Base-by-base conservation (phyloP, 1,140 invertebrate genomes). In the Frieseomelitta varia region DNA sequence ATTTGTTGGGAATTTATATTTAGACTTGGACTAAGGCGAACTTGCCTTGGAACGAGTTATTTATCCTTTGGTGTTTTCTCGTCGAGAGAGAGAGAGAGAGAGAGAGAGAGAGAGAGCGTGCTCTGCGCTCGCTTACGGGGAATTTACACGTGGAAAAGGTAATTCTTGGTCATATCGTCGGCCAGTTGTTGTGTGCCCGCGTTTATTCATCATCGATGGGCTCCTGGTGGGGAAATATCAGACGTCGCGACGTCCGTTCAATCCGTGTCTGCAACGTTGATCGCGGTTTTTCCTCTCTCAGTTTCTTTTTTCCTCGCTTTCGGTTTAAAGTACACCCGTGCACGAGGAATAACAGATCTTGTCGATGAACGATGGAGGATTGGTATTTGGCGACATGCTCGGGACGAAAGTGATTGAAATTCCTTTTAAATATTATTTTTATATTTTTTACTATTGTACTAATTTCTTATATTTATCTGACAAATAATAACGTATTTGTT, bases 1-100 rank as follows among this genome's bases (percentile, higher is more conserved):
- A 84, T 84, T 84, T 79, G 81, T 84, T 84, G 67, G 67, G 76
- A 84, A 84, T 84, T 79, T 84, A 84, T 84, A 84, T 84, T 84
- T 84, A 84, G 81, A 71, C 75, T 68, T 34, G 39, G 39, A 47
- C 39, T 47, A 47, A 34, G 55, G 76, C 67, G 67, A 72, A 84
- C 81, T 79, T 84, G 68, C 81, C 67, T 84, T 61, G 81, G 67
- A 69, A 72, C 75, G 56, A 79, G 81, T 84, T 84, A 84, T 79
- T 84, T 79, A 84, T 84, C 81, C 81, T 79, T 84, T 73, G 73
- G 34, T 30, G 80, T 84, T 84, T 63, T 39, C 76, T 73, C 39
- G 34, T 82, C 55, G 34, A 56, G 56, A 58, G 65, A 30, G 30
- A 30, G 30, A 30, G 30, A 30, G 30, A 47, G 39, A 11, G 6